A percentile compares a stretch with the other conserved stretches of the same genome.
Conservation (phyloP, 1,140 invertebrate genomes). For the Triops cancriformis region DNA sequence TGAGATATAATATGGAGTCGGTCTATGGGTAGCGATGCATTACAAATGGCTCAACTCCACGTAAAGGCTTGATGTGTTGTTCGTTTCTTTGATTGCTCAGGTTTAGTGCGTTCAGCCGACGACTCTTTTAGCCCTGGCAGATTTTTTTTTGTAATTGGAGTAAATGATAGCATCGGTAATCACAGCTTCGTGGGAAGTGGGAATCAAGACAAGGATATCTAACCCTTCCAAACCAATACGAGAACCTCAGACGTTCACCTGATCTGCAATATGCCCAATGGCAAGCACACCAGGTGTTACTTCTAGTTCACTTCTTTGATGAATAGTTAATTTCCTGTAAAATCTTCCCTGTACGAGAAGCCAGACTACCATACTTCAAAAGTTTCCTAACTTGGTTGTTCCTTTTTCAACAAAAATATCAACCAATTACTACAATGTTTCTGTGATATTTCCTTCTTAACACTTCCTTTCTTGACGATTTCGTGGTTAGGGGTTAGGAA, state of each 20-base stretch:
- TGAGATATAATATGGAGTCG: background rate
- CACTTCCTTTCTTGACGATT: too few relatives aligned
- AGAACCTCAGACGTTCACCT: background rate
- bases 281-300: background rate
- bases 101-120: background rate
- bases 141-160: background rate
- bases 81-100: background rate
- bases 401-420: too few relatives aligned
- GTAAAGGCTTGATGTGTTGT: background rate
- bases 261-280: slow-evolving; percentile 9
- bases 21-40: background rate
- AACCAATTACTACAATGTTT: too few relatives aligned
- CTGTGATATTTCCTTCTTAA: too few relatives aligned
- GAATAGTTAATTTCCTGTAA: background rate
- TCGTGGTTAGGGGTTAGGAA: too few relatives aligned
- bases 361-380: background rate
- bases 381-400: too few relatives aligned
- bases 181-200: slow-evolving; percentile 3
- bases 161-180: background rate
- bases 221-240: background rate
- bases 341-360: background rate
- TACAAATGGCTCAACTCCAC: background rate
- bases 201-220: background rate
- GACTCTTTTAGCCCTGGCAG: background rate
- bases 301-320: background rate